Conservation (phyloP, 2,888 invertebrate species). For the Thelaira solivaga region DNA sequence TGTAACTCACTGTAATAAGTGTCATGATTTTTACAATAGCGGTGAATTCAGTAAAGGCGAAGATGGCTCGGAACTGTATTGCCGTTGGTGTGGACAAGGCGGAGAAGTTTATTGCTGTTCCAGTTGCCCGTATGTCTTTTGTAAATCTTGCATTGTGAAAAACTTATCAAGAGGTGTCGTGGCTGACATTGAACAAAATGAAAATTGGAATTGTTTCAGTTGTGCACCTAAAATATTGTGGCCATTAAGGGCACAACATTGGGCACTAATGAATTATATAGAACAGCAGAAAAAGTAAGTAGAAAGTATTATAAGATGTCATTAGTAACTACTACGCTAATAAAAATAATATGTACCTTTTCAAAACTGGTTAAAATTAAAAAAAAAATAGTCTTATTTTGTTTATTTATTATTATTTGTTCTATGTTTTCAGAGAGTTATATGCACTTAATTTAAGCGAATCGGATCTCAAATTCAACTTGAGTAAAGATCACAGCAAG, state of each 20-base stretch:
- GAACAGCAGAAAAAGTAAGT: slow-evolving; percentile 79
- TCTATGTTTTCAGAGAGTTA: slow-evolving; percentile 66
- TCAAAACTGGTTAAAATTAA: neutral
- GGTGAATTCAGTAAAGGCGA: slow-evolving; percentile 90
- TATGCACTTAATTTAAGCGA: slow-evolving; percentile 68
- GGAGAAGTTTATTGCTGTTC: slow-evolving; percentile 89
- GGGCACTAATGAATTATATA: slow-evolving; percentile 84
- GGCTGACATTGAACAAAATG: slow-evolving; percentile 84
- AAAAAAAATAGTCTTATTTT: neutral
- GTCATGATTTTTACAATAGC: slow-evolving; percentile 87
- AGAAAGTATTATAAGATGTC: neutral
- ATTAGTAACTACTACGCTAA: neutral
- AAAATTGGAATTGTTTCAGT: slow-evolving; percentile 89
- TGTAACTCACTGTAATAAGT: slow-evolving; percentile 84
- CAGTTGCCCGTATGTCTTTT: slow-evolving; percentile 85
- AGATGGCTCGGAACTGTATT: slow-evolving; percentile 89
- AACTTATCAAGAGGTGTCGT: slow-evolving; percentile 83
- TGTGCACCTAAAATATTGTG: slow-evolving; percentile 83
- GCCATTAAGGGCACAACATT: slow-evolving; percentile 83
- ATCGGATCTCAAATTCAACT: slow-evolving; percentile 67
- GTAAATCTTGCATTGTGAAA: slow-evolving; percentile 86
- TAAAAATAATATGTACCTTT: neutral
- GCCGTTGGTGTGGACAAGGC: slow-evolving; percentile 90
- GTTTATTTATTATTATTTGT: neutral
- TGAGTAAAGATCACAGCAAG: slow-evolving; percentile 70